Base-by-base conservation (phyloP, 2,113 vertebrate species). In the Turdus rufiventris region DNA sequence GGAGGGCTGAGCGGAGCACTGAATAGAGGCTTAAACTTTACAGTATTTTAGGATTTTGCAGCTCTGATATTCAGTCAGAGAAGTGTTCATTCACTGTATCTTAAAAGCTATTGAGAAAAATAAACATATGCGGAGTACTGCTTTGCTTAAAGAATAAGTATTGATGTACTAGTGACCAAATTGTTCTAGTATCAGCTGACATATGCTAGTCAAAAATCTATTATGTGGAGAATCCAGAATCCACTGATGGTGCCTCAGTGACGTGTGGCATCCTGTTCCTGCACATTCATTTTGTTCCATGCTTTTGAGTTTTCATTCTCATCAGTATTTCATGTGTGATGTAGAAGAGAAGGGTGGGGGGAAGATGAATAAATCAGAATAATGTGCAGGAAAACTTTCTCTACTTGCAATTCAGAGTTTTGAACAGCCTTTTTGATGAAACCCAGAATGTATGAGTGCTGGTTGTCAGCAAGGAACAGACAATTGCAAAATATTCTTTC, bases 401-500 rank as follows among this genome's bases (percentile, higher is more conserved):
- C 14, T 47, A 12, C 42, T 78, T 87, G 33, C n/a, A 36, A 23
- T 84, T 78, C 28, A 53, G 40, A 21, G 23, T 89, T 93, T 74
- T 84, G 73, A 82, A 33, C 53, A 75, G 50, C 18, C 12, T 53
- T 84, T 76, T 34, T 79, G 57, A 74, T 67, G 82, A 91, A 88
- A 76, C 8, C 1, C 60, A 74, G 85, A 73, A 42, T 18, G 15
- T 58, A 24, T 28, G 67, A 12, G 58, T 34, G 5, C 48, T 70
- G 80, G 40, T 8, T 42, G 78, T 95, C 88, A 88, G 80, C 77
- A 85, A 92, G 56, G 82, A 93, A 72, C 75, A 96, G 87, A 75
- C 75, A 93, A 73, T 23, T 93, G 87, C 91, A 94, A 93, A 96
- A 78, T 82, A 92, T 15, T 60, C 43, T 84, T 84, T 86, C 95